Base-by-base conservation (phyloP, 2,888 invertebrate species). In the Augiades crinisus region DNA sequence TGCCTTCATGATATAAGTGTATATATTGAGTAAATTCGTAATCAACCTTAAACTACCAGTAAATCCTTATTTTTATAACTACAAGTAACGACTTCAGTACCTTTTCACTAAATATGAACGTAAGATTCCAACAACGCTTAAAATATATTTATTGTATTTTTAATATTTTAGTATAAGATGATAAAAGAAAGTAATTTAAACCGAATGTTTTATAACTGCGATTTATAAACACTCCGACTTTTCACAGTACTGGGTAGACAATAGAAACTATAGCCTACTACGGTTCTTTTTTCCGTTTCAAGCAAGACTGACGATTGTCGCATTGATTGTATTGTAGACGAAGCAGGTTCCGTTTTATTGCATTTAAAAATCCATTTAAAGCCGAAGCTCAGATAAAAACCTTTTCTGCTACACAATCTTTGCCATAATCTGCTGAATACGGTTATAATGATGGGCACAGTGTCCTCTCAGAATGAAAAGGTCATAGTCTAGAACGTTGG, bases 201-300 rank as follows among this genome's bases (percentile, higher is more conserved):
- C n/a, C n/a, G 21, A 13, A 8, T 31, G 21, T 12, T 33, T 30
- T 13, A 33, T 45, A 45, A 45, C 44, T 31, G 31, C 31, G 44
- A 31, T 43, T 43, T 44, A 44, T 33, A 13, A 31, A 44, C 21
- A n/a, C 12, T n/a, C 30, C n/a, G 31, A 44, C 22, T 43, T 30
- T 31, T 31, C 31, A 31, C 31, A 31, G 14, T 27, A 19, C 45
- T 10, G 2, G 13, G 45, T 34, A 45, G 34, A 45, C 45, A 45
- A 45, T 45, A 45, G 24, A 17, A 8, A 19, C 19, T 37, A 7
- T 10, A 34, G 34, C 36, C 30, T 13, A 44, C 33, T 22, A 44
- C 14, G 13, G 21, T 33, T 44, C 27, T 41, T 41, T 44, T 37
- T 44, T 44, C 40, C 27, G 33, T 33, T 44, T 21, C 10, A 8